Evolutionary conservation across 2,888 invertebrate species (phyloP).

Genomic region (Amblyjoppa proteus): DNA sequence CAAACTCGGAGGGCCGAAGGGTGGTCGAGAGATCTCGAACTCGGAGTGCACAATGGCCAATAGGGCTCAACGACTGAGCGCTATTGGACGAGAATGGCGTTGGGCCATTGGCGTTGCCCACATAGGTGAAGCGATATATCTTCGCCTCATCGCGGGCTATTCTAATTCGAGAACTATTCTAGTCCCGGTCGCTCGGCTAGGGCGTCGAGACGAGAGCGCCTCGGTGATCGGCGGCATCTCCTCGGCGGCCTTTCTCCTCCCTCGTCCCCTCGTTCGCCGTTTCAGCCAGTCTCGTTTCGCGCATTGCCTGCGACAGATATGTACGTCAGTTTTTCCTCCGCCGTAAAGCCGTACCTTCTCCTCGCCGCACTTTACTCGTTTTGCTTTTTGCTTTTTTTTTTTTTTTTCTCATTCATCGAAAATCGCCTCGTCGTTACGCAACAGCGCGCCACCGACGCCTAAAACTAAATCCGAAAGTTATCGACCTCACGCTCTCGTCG

Average conservation of each 20-base stretch:
- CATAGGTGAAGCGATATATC: constrained; percentile 28
- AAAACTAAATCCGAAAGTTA: constrained; percentile 46
- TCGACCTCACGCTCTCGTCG: neutral
- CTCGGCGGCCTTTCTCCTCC: constrained; percentile 49
- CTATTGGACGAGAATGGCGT: constrained; percentile 16
- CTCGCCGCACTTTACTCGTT: neutral
- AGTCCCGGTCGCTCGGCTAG: constrained; percentile 68
- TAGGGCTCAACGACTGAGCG: neutral
- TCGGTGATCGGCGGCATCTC: constrained; percentile 58
- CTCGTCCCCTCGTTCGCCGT: constrained; percentile 65
- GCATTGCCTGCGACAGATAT: constrained; percentile 79
- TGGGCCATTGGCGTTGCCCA: constrained; percentile 28
- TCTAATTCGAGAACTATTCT: constrained; percentile 77
- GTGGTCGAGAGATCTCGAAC: no score
- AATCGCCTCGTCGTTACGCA: constrained; percentile 15
- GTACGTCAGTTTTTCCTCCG: constrained; percentile 63
- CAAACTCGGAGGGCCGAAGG: no score
- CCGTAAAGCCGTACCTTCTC: neutral
- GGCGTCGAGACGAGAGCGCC: constrained; percentile 25
- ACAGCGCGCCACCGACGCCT: neutral
- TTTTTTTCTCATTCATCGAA: constrained; percentile 32
- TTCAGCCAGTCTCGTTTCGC: constrained; percentile 76
- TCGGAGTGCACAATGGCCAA: neutral
- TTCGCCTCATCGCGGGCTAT: constrained; percentile 68
- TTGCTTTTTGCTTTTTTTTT: neutral